phyloP scores from a whole-genome alignment of 1,140 invertebrate species.

The Bombus impatiens region DNA sequence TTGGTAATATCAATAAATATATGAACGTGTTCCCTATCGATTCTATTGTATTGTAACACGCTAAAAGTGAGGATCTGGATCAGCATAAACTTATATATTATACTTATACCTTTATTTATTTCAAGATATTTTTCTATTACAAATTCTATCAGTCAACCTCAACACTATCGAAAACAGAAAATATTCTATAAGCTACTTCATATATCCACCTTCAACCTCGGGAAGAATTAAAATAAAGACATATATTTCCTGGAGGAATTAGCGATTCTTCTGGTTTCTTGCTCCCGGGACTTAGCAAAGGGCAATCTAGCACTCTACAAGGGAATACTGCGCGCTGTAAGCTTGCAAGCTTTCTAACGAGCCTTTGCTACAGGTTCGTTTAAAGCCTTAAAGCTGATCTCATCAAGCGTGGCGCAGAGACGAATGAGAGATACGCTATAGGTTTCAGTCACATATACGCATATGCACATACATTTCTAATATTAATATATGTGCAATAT shows the following conservation, averaged over 20 bases:
- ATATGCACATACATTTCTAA: not conserved
- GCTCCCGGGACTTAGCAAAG: not conserved
- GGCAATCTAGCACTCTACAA: conserved; percentile 62
- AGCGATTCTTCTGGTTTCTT: not conserved
- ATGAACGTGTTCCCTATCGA: too few species aligned
- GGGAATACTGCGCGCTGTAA: conserved; percentile 54
- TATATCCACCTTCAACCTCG: not conserved
- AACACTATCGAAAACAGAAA: too few species aligned
- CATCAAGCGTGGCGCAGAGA: conserved; percentile 32
- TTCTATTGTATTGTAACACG: too few species aligned
- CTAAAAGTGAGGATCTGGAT: too few species aligned
- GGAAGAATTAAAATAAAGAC: not conserved
- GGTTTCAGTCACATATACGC: too few species aligned
- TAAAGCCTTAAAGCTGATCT: conserved; percentile 70
- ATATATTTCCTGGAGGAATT: conserved; percentile 8
- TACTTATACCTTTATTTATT: too few species aligned
- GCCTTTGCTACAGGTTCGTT: conserved; percentile 54
- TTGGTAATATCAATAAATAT: too few species aligned
- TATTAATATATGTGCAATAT: too few species aligned
- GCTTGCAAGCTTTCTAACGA: conserved; percentile 67
- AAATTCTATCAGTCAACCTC: too few species aligned
- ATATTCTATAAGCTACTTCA: not conserved
- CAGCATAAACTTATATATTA: too few species aligned
- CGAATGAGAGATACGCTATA: not conserved
- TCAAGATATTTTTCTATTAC: too few species aligned